Conservation (phyloP, 2,113 vertebrate species). For the Gopherus flavomarginatus region DNA sequence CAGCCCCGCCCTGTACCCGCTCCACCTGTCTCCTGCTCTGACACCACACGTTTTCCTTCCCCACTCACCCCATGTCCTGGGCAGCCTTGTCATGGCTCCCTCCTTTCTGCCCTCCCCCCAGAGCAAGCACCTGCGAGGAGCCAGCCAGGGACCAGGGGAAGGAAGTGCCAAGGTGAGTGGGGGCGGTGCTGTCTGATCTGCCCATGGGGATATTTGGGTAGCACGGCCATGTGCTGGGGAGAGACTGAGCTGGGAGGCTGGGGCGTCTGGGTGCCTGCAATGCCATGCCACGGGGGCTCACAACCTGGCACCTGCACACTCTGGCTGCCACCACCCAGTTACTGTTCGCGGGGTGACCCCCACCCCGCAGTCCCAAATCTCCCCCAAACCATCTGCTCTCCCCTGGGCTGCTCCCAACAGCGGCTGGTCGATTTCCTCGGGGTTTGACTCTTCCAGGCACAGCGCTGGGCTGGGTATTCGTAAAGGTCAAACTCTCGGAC, state of each 20-base stretch:
- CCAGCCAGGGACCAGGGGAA: neutral
- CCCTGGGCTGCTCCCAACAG: too few species aligned
- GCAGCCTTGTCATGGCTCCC: neutral
- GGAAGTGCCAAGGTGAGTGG: neutral
- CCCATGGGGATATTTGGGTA: neutral
- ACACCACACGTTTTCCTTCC: neutral
- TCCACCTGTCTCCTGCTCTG: neutral
- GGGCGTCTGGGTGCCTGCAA: neutral
- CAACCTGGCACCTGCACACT: neutral
- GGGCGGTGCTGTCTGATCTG: neutral
- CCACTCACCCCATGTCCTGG: neutral
- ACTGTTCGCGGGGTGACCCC: too few species aligned
- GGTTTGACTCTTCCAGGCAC: too few species aligned
- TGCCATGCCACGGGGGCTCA: neutral
- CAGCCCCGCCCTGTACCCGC: rapidly evolving
- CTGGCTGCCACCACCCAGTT: too few species aligned
- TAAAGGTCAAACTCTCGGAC: too few species aligned
- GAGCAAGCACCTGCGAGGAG: neutral
- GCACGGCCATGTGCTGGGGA: neutral
- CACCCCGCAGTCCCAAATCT: too few species aligned
- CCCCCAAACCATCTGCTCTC: too few species aligned
- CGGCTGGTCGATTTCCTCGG: too few species aligned
- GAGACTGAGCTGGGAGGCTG: neutral
- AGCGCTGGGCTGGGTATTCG: too few species aligned
- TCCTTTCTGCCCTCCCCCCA: neutral